A percentile compares a stretch with the other conserved stretches of the same genome.
Evolutionary conservation across 2,797 vertebrate species (phyloP).

Genomic region (Aldrovandia affinis): DNA sequence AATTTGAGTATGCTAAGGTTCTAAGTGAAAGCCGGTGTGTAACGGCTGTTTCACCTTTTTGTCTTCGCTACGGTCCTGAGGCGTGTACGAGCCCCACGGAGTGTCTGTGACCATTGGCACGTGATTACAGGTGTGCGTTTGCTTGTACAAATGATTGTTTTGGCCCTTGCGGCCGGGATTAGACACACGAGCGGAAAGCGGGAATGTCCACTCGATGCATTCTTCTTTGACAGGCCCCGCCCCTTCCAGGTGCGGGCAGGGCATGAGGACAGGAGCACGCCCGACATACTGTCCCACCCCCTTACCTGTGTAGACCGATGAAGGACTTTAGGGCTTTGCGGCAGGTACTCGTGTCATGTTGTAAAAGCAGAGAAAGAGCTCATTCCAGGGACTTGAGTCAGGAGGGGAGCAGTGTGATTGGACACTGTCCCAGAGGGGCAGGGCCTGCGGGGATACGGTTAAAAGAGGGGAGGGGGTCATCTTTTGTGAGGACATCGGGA

Average conservation of each 20-base stretch:
- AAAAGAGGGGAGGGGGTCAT: slow-evolving; percentile 26
- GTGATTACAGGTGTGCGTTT: slow-evolving; percentile 55
- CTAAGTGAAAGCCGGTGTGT: slow-evolving; percentile 3
- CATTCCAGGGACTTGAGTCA: neutral
- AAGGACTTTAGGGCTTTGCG: neutral
- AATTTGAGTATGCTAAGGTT: neutral
- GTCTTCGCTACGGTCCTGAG: neutral
- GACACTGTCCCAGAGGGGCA: slow-evolving; percentile 24
- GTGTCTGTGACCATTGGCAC: slow-evolving; percentile 1
- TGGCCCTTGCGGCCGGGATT: neutral
- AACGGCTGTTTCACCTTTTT: slow-evolving; percentile 22
- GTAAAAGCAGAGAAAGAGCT: neutral
- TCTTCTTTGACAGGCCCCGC: slow-evolving; percentile 8
- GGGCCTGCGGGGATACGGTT: slow-evolving; percentile 20
- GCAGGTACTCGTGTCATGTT: slow-evolving; percentile 1
- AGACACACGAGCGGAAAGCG: neutral
- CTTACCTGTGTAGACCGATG: neutral
- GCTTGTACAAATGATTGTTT: slow-evolving; percentile 51
- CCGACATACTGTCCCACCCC: neutral
- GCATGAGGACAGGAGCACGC: neutral
- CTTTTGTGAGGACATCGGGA: slow-evolving; percentile 17
- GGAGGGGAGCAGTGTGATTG: neutral
- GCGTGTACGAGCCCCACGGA: neutral
- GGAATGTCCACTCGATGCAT: slow-evolving; percentile 11
- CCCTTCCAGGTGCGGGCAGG: slow-evolving; percentile 6